A percentile compares a stretch with the other conserved stretches of the same genome.
Conservation (phyloP, 2,113 vertebrate species). For the Proterorhinus semilunaris region DNA sequence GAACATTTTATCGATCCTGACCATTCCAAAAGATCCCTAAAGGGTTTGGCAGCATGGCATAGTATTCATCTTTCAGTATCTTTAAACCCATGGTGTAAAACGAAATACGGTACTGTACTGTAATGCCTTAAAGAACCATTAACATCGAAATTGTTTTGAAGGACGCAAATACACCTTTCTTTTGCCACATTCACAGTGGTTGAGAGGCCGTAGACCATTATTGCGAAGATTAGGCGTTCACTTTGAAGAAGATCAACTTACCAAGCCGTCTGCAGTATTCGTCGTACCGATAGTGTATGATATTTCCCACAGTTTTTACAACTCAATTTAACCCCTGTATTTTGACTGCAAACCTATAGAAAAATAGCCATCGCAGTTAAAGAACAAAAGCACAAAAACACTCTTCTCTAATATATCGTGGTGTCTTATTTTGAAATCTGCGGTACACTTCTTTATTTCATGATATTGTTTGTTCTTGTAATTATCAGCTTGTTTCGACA, state of each 20-base stretch:
- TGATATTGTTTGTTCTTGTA: slow-evolving; percentile 60
- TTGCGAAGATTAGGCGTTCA: slow-evolving; percentile 31
- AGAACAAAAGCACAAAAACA: slow-evolving; percentile 76
- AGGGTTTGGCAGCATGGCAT: slow-evolving; percentile 33
- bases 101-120: slow-evolving; percentile 64
- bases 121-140: slow-evolving; percentile 71
- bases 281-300: slow-evolving; percentile 13
- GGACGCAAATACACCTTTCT: slow-evolving; percentile 28
- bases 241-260: slow-evolving; percentile 15
- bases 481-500: slow-evolving; percentile 62
- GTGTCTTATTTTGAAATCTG: slow-evolving; percentile 57
- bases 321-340: slow-evolving; percentile 39
- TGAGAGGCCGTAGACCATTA: slow-evolving; percentile 34
- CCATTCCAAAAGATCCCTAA: slow-evolving; percentile 27
- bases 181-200: slow-evolving; percentile 41
- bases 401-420: slow-evolving; percentile 58
- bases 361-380: slow-evolving; percentile 72
- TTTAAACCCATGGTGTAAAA: slow-evolving; percentile 38
- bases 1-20: slow-evolving; percentile 23
- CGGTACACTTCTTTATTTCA: slow-evolving; percentile 37
- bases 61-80: slow-evolving; percentile 50
- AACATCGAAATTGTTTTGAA: slow-evolving; percentile 48
- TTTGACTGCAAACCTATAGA: slow-evolving; percentile 64
- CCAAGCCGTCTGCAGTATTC: slow-evolving; percentile 51
- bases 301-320: slow-evolving; percentile 20